phyloP scores from a whole-genome alignment of 2,797 vertebrate species.

The Anisognathus igniventris region DNA sequence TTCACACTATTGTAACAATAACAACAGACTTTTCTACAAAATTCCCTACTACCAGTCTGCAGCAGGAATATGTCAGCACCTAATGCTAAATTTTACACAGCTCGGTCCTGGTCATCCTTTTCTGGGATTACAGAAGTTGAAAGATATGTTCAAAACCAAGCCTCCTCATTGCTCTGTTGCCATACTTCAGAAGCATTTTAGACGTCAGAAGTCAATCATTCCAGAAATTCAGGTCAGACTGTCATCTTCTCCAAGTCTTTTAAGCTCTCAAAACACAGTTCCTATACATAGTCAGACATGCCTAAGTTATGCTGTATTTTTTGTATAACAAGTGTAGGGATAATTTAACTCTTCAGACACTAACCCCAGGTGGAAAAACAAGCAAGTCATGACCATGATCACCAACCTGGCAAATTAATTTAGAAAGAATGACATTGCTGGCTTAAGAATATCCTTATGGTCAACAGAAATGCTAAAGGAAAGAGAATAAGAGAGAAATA shows the following conservation, averaged over 20 bases:
- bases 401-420: not conserved
- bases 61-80: not conserved
- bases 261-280: not conserved
- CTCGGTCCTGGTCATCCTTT: not conserved
- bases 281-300: not conserved
- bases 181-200: not conserved
- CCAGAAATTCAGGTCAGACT: constrained; percentile 19
- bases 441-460: not conserved
- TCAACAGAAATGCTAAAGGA: not conserved
- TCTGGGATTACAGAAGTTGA: not conserved
- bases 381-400: not conserved
- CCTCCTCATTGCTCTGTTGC: not conserved
- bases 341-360: not conserved
- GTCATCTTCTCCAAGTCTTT: not conserved
- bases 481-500: not conserved
- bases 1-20: not conserved
- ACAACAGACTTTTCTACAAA: not conserved
- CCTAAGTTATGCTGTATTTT: not conserved
- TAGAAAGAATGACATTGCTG: not conserved
- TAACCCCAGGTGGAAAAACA: not conserved
- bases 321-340: not conserved
- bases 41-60: not conserved
- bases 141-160: not conserved
- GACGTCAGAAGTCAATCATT: not conserved
- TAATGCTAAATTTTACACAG: not conserved